phyloP scores from a whole-genome alignment of 2,888 invertebrate genomes.

The Oxystoma pomonae region DNA sequence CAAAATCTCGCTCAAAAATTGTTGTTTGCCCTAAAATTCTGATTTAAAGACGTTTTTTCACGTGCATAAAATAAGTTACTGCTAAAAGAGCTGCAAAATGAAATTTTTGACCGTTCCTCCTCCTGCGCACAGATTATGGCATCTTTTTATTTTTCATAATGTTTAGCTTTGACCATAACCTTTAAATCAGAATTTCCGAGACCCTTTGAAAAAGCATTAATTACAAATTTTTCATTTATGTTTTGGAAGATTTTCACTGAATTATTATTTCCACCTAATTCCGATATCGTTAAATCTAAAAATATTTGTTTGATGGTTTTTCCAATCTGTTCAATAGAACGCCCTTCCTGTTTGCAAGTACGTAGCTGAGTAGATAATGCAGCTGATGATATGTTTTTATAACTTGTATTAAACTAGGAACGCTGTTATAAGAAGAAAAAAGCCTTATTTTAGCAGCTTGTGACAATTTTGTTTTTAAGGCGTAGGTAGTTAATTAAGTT shows the following conservation, averaged over 20 bases:
- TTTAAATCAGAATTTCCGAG: background rate
- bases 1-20: no score
- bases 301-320: background rate
- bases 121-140: background rate
- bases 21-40: constrained; percentile 1
- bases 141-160: background rate
- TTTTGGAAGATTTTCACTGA: background rate
- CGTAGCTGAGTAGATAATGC: background rate
- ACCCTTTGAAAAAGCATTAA: constrained; percentile 1
- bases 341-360: no score
- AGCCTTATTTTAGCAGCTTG: background rate
- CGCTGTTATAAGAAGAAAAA: background rate
- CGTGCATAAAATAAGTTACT: background rate
- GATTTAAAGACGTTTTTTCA: background rate
- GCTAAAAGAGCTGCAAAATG: constrained; percentile 1
- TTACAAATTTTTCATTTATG: background rate
- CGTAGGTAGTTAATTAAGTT: background rate
- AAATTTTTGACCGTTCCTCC: background rate
- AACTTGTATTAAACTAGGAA: background rate
- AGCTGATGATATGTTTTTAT: background rate
- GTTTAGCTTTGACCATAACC: background rate
- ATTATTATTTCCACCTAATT: background rate
- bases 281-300: background rate
- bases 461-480: constrained; percentile 1
- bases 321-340: no score